Evolutionary conservation across 2,888 invertebrate species (phyloP).

Genomic region (Platycnemis pennipes): DNA sequence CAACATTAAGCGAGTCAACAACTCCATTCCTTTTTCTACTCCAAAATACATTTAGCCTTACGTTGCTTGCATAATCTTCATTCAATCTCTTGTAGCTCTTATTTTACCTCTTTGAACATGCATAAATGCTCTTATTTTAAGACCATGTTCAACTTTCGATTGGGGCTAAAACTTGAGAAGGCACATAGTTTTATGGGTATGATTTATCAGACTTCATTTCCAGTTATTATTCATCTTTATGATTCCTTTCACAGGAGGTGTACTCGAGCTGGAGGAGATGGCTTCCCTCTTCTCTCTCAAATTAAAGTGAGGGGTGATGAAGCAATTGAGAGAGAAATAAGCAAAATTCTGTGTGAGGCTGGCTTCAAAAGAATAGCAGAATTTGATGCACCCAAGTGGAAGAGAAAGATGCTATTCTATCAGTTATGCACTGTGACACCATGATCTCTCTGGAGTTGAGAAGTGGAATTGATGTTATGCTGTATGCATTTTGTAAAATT

Average conservation of each 20-base stretch:
- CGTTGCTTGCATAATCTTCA: no score
- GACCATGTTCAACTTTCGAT: no score
- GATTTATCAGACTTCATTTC: no score
- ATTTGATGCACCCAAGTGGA: conserved; percentile 85
- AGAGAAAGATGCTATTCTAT: conserved; percentile 85
- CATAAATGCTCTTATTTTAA: no score
- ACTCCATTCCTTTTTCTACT: no score
- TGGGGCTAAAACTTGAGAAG: no score
- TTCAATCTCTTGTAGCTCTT: no score
- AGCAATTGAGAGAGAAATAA: conserved; percentile 82
- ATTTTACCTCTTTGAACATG: no score
- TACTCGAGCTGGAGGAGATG: conserved; percentile 80
- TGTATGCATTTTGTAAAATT: not conserved
- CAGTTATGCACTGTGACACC: conserved; percentile 74
- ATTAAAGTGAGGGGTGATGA: conserved; percentile 83
- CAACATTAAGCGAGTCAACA: no score
- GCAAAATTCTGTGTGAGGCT: conserved; percentile 80
- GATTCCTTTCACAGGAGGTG: conserved; percentile 30
- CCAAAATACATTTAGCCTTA: no score
- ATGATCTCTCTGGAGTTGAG: not conserved
- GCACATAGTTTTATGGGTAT: no score
- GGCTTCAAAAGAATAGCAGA: conserved; percentile 81
- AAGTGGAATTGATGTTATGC: not conserved
- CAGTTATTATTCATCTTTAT: no score
- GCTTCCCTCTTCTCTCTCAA: conserved; percentile 83